phyloP scores from a whole-genome alignment of 2,797 vertebrate genomes.

The Enteromius afrohamiltoni region DNA sequence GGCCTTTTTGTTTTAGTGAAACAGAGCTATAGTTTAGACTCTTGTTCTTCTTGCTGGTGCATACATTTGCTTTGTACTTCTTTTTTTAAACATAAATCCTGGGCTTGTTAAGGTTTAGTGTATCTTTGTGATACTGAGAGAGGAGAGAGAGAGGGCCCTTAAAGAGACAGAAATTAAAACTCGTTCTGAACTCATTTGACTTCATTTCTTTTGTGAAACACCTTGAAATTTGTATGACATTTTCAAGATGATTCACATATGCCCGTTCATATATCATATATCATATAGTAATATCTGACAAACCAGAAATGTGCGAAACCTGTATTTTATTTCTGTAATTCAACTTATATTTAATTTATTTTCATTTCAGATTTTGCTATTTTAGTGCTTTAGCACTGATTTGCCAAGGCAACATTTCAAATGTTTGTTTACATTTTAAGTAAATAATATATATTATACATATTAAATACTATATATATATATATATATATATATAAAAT shows the following conservation, averaged over 20 bases:
- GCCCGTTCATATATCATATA: neutral
- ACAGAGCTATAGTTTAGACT: constrained; percentile 20
- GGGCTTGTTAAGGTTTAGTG: neutral
- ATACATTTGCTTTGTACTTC: constrained; percentile 14
- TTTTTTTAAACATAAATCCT: neutral
- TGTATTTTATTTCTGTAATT: no score
- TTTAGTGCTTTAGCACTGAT: no score
- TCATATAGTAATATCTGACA: neutral
- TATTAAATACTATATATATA: no score
- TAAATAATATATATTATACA: no score
- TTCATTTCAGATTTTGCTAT: no score
- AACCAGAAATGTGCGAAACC: neutral
- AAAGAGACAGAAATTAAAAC: constrained; percentile 8
- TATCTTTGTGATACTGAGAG: neutral
- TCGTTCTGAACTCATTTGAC: neutral
- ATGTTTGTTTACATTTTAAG: neutral
- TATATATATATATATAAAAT: no score
- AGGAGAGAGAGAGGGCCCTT: neutral
- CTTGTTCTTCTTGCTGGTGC: constrained; percentile 1
- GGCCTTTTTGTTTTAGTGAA: constrained; percentile 23
- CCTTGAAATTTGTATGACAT: neutral
- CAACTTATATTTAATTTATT: no score
- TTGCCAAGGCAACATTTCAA: neutral
- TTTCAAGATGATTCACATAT: neutral
- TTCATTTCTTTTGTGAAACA: neutral